Percentiles rank a stretch among this genome's conserved stretches.
These are phyloP conservation scores for Anticlea derivata DNA, from an alignment of 2,888 invertebrate species.

Conservation along the genomic window DNA sequence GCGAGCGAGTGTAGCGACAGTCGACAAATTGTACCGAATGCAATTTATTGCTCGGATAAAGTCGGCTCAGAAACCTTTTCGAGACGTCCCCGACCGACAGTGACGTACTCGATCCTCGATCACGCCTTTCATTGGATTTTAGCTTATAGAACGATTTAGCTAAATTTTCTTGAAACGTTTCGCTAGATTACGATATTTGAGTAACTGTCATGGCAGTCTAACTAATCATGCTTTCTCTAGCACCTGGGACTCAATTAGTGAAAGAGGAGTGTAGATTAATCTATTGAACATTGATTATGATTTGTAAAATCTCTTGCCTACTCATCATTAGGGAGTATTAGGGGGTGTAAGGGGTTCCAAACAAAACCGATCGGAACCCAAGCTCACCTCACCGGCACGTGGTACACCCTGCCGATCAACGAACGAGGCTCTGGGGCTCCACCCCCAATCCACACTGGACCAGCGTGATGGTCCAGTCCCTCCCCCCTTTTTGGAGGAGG, in stretches of 20 bases:
- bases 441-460: too few species aligned
- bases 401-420: too few species aligned
- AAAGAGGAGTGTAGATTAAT: not conserved
- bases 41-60: conserved; percentile 56
- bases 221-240: too few species aligned
- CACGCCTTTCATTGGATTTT: conserved; percentile 35
- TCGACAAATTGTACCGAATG: conserved; percentile 53
- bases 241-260: conserved; percentile 1
- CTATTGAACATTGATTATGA: not conserved
- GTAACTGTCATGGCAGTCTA: too few species aligned
- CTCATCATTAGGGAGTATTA: too few species aligned
- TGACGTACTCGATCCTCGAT: conserved; percentile 50
- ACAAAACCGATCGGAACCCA: too few species aligned
- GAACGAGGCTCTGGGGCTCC: too few species aligned
- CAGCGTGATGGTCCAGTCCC: too few species aligned
- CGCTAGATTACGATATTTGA: not conserved
- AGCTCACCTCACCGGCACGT: too few species aligned
- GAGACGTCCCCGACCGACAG: conserved; percentile 37
- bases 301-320: too few species aligned
- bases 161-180: not conserved
- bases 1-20: conserved; percentile 25
- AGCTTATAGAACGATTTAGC: conserved; percentile 15
- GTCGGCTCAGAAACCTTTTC: conserved; percentile 41
- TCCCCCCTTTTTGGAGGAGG: too few species aligned
- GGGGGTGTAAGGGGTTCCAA: too few species aligned